Conservation (phyloP, 2,888 invertebrate species). For the Amphiduros pacificus region DNA sequence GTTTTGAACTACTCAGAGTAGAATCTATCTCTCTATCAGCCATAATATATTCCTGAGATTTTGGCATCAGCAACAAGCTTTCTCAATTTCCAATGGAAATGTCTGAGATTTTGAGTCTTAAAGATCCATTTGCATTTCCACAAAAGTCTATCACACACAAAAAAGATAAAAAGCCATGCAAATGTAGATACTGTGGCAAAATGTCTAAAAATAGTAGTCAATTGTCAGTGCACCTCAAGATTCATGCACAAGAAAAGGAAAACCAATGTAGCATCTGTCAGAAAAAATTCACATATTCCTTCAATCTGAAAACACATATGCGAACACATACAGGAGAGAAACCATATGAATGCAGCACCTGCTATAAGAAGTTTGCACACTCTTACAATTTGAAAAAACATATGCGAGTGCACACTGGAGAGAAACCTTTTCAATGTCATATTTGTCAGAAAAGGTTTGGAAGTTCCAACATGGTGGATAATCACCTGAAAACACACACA, state of each 20-base stretch:
- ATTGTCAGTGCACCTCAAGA: no score
- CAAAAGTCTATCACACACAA: no score
- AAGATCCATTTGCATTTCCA: no score
- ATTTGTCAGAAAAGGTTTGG: not conserved
- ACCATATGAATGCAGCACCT: not conserved
- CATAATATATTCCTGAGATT: no score
- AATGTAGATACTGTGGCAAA: no score
- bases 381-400: slow-evolving; percentile 3
- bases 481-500: slow-evolving; percentile 5
- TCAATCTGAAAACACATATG: not conserved
- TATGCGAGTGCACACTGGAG: not conserved
- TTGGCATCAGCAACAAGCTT: no score
- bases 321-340: not conserved
- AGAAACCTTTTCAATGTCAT: slow-evolving; percentile 3
- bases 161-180: no score
- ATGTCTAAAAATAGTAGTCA: no score
- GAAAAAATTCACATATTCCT: not conserved
- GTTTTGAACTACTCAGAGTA: no score
- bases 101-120: no score
- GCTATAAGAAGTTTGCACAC: not conserved
- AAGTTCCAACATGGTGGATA: not conserved
- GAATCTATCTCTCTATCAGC: no score
- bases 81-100: no score
- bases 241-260: not conserved
- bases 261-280: not conserved